phyloP scores from a whole-genome alignment of 2,113 vertebrate species.

The Monarcha castaneiventris region DNA sequence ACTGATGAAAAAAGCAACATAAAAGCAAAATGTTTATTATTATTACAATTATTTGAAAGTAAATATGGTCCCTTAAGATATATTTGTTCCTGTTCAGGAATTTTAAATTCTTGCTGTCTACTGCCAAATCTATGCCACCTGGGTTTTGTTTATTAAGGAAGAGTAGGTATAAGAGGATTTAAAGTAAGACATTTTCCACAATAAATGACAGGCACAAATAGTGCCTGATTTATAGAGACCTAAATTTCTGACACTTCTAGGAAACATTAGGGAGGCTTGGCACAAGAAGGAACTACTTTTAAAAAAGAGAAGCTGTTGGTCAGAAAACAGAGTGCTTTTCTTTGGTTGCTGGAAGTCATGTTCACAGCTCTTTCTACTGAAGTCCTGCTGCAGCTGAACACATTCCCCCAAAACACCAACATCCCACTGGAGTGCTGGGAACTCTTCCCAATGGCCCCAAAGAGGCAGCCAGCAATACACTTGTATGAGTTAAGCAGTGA shows the following conservation, averaged over 20 bases:
- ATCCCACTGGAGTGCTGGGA: background rate
- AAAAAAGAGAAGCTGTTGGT: background rate
- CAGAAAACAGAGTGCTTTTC: background rate
- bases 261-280: background rate
- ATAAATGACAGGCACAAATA: background rate
- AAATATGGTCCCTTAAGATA: background rate
- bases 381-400: background rate
- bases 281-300: background rate
- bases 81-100: background rate
- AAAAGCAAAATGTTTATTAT: background rate
- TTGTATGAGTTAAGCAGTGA: background rate
- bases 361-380: background rate
- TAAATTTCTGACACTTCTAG: background rate
- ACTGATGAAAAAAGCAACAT: background rate
- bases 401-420: fast-evolving
- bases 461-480: background rate
- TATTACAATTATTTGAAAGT: background rate
- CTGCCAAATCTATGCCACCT: background rate
- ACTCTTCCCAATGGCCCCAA: fast-evolving
- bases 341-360: background rate
- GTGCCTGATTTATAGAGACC: background rate
- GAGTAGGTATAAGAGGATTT: background rate
- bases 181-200: background rate
- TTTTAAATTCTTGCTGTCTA: background rate
- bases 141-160: background rate